phyloP scores from a whole-genome alignment of 2,113 vertebrate genomes.

The Eidolon helvum region DNA sequence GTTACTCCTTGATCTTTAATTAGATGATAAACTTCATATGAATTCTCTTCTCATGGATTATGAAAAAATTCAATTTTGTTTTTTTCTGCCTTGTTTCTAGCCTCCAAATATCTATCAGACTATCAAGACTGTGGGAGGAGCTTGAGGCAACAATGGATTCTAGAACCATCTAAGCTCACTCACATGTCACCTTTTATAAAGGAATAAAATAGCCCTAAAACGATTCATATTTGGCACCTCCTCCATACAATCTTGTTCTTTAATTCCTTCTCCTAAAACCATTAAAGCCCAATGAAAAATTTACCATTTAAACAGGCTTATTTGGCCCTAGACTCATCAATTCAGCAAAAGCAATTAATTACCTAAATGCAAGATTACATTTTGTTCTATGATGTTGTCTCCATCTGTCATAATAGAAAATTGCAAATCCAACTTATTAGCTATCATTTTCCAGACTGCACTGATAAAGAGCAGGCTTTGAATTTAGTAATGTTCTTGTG shows the following conservation, averaged over 20 bases:
- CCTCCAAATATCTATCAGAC: neutral
- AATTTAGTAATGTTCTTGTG: neutral
- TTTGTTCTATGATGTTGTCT: neutral
- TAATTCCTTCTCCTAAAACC: constrained; percentile 40
- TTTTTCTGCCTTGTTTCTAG: neutral
- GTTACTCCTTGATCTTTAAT: neutral
- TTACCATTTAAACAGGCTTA: neutral
- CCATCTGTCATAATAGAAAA: constrained; percentile 43
- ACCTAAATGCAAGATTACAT: constrained; percentile 12
- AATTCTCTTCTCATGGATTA: constrained; percentile 10
- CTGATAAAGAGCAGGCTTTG: constrained; percentile 1
- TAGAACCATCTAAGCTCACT: neutral
- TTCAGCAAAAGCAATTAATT: constrained; percentile 38
- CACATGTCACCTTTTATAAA: neutral
- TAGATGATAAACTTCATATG: neutral
- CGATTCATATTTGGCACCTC: neutral
- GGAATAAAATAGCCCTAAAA: neutral
- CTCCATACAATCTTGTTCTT: neutral
- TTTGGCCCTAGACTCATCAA: neutral
- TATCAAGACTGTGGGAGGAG: neutral
- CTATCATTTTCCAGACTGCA: neutral
- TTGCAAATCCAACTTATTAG: constrained; percentile 29
- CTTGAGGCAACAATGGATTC: neutral
- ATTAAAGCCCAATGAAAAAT: neutral
- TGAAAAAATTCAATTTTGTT: neutral